A percentile compares a stretch with the other conserved stretches of the same genome.
Evolutionary conservation across 2,888 invertebrate species (phyloP).

Genomic region (Punctoribates punctum): DNA sequence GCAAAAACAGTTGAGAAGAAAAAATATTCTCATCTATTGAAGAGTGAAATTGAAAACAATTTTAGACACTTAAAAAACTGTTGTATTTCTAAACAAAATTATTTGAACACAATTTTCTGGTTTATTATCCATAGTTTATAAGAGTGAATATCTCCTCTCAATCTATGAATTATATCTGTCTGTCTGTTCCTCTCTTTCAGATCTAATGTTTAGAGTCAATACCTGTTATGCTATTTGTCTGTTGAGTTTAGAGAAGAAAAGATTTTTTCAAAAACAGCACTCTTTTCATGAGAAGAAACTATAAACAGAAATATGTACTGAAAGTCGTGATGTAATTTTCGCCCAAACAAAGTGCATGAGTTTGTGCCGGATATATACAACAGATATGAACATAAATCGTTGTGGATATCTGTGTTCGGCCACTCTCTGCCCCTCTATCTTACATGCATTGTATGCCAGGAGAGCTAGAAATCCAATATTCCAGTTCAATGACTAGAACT

Average conservation of each 20-base stretch:
- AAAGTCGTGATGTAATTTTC: slow-evolving; percentile 27
- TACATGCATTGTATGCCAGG: not conserved
- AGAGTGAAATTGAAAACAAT: slow-evolving; percentile 7
- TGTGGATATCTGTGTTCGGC: slow-evolving; percentile 2
- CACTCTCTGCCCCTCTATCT: slow-evolving; percentile 20
- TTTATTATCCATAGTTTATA: slow-evolving; percentile 14
- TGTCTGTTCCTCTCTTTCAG: not conserved
- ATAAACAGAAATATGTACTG: slow-evolving; percentile 23
- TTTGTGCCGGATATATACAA: slow-evolving; percentile 31
- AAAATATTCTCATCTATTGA: not conserved
- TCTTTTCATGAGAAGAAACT: slow-evolving; percentile 23
- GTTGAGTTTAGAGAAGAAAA: slow-evolving; percentile 32
- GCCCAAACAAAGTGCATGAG: slow-evolving; percentile 20
- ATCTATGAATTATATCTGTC: not conserved
- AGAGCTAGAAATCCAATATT: slow-evolving; percentile 6
- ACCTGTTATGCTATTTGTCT: not conserved
- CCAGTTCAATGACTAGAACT: slow-evolving; percentile 18
- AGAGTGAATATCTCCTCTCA: not conserved
- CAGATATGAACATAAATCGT: slow-evolving; percentile 15
- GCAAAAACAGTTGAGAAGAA: not conserved
- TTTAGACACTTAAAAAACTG: not conserved
- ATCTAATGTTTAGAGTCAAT: not conserved
- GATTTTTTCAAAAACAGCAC: slow-evolving; percentile 1
- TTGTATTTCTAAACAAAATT: not conserved
- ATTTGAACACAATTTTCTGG: slow-evolving; percentile 12